A percentile compares a stretch with the other conserved stretches of the same genome.
phyloP scores from a whole-genome alignment of 2,113 vertebrate species.

The Jaculus jaculus region DNA sequence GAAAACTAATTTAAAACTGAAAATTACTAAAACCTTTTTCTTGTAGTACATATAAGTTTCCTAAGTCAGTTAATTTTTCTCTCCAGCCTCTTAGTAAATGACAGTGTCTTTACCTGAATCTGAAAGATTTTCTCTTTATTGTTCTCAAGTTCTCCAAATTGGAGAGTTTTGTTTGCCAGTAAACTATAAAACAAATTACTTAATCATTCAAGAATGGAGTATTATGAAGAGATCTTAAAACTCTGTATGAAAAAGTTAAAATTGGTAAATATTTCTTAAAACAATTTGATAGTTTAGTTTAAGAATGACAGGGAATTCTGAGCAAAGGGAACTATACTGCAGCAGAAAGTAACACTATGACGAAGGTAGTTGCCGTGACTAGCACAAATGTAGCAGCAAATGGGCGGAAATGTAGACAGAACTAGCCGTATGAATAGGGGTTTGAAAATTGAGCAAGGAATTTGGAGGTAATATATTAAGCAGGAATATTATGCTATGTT shows the following conservation, averaged over 20 bases:
- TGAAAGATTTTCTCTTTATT: not conserved
- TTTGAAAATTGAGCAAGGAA: not conserved
- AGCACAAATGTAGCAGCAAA: not conserved
- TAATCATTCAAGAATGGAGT: not conserved
- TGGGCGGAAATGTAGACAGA: not conserved
- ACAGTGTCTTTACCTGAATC: not conserved
- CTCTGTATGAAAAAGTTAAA: not conserved
- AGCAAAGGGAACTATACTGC: not conserved
- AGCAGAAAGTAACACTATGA: not conserved
- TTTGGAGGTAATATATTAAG: not conserved
- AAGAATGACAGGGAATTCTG: not conserved
- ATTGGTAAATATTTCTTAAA: not conserved
- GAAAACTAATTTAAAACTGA: not conserved
- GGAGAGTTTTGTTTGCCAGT: too few relatives aligned
- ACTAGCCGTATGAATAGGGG: fast-evolving
- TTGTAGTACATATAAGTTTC: not conserved
- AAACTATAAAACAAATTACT: not conserved
- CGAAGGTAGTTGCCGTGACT: not conserved
- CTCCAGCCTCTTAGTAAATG: not conserved
- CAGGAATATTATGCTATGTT: not conserved
- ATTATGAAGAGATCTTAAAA: not conserved
- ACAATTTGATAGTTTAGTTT: not conserved
- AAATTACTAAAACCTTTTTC: not conserved
- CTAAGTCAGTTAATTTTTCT: not conserved
- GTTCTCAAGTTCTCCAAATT: constrained; percentile 14